Percentiles rank a stretch among this genome's conserved stretches.
Conservation (phyloP, 2,888 invertebrate species). For the Chrysodeixis includens region DNA sequence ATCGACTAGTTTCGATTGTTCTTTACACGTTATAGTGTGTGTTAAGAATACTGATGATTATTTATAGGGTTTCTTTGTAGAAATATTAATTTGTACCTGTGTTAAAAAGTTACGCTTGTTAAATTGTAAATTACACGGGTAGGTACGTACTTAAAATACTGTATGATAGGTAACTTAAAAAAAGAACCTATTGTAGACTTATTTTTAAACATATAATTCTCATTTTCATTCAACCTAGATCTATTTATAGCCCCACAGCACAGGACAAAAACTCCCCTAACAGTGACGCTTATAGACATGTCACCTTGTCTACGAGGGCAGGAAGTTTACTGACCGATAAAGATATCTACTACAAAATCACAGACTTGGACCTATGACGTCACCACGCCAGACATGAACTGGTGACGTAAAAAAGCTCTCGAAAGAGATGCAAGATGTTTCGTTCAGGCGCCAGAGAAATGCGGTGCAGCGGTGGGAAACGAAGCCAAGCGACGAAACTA, state of each 20-base stretch:
- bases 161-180: no score
- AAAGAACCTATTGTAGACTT: no score
- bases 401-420: conserved; percentile 42
- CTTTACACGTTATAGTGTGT: conserved; percentile 19
- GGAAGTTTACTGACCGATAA: neutral
- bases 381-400: conserved; percentile 12
- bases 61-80: conserved; percentile 10
- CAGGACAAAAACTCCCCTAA: neutral
- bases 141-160: no score
- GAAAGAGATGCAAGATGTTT: conserved; percentile 47
- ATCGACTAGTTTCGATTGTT: conserved; percentile 28
- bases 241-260: no score
- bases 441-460: conserved; percentile 62
- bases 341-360: neutral
- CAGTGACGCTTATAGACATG: neutral
- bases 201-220: no score
- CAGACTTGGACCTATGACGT: neutral
- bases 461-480: conserved; percentile 60
- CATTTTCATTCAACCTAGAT: no score
- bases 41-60: conserved; percentile 13
- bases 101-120: neutral
- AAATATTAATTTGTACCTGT: neutral
- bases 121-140: no score
- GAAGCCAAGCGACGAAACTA: conserved; percentile 63
- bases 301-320: neutral